Conservation (phyloP, 2,888 invertebrate genomes). For the Hypolimnas misippus region DNA sequence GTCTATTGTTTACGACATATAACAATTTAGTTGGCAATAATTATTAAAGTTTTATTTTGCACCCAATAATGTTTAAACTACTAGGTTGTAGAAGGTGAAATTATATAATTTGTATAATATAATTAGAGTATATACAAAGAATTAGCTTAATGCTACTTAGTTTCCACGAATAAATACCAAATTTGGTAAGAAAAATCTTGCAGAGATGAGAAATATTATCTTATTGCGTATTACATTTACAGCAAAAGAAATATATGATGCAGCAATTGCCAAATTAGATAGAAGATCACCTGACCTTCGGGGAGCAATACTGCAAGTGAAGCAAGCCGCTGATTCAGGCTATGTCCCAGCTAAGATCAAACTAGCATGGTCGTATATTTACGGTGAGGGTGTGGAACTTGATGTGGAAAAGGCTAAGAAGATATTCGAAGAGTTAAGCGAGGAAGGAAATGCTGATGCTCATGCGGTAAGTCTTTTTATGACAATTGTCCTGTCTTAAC, state of each 20-base stretch:
- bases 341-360: constrained; percentile 92
- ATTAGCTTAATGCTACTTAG: too few species aligned
- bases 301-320: constrained; percentile 90
- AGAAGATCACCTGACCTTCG: constrained; percentile 89
- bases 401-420: constrained; percentile 90
- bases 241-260: constrained; percentile 91
- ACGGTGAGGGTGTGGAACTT: constrained; percentile 91
- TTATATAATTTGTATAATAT: too few species aligned
- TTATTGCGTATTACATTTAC: too few species aligned
- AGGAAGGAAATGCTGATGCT: constrained; percentile 92
- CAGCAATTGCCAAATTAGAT: constrained; percentile 87
- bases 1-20: neutral
- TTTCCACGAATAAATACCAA: too few species aligned
- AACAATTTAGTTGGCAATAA: too few species aligned
- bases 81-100: too few species aligned
- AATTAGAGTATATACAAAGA: neutral
- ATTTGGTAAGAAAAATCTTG: too few species aligned
- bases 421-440: constrained; percentile 90
- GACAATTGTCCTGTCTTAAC: too few species aligned
- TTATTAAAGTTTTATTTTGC: too few species aligned
- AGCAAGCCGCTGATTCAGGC: constrained; percentile 91
- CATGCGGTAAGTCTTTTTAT: constrained; percentile 88
- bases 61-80: too few species aligned
- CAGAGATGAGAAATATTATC: too few species aligned
- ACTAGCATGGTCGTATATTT: constrained; percentile 94